Base-by-base conservation (phyloP, 2,113 vertebrate genomes). In the Elanus axillaris region DNA sequence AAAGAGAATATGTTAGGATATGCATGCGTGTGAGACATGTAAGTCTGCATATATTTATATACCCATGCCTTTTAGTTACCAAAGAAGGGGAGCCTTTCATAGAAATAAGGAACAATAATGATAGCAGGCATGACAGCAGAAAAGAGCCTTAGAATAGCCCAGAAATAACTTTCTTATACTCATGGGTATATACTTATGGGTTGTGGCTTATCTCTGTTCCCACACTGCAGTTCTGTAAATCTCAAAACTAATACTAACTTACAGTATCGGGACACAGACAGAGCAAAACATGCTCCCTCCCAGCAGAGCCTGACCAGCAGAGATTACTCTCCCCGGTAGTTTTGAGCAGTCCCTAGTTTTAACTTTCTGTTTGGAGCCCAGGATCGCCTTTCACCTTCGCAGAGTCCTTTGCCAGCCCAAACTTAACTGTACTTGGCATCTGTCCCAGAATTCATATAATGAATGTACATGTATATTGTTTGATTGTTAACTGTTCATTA, bases 201-300 rank as follows among this genome's bases (percentile, higher is more conserved):
- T 55, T 69, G 13, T 60, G 6, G 9, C 5, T 87, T 53, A 7
- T 50, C n/a, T 71, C 36, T 60, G 7, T 43, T 83, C 13, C 11
- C 38, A 40, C 38, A 16, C 53, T 76, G 34, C 16, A 16, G 8
- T 36, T 66, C 47, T 68, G 10, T 48, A 85, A 47, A 67, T 72
- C n/a, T 72, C 67, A 56, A 59, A 87, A 45, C 10, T 55, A 31
- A 4, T n/a, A 7, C 16, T 38, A n/a, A 36, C 2, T 32, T 38
- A 36, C 1, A 2, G 21, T n/a, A 10, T 43, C 21, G 32, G 69
- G 64, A n/a, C 21, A 14, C 1, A 2, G 40, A 10, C 3, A 5
- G 32, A 86, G 75, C 60, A 79, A 53, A 60, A 29, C 16, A 3
- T 16, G 11, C 16, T 66, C 6, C 12, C 5, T 83, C 47, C 38